Conservation (phyloP, 1,140 invertebrate genomes). For the Neotoxoptera formosana region DNA sequence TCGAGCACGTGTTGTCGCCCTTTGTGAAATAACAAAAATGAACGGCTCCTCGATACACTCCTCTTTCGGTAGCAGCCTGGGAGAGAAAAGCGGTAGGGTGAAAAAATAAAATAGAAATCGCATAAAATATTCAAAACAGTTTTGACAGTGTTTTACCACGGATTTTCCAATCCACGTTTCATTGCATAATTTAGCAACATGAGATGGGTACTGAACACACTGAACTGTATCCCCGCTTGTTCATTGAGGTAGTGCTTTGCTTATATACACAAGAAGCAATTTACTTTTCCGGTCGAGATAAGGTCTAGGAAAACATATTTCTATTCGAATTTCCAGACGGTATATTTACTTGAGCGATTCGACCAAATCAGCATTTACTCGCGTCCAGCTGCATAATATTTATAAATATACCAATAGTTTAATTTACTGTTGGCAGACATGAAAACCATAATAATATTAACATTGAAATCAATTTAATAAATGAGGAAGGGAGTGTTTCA, state of each 20-base stretch:
- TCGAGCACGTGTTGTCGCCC: conserved; percentile 53
- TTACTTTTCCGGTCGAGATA: neutral
- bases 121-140: conserved; percentile 57
- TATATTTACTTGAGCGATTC: neutral
- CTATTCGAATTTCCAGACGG: neutral
- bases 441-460: neutral
- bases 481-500: neutral
- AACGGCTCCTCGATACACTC: neutral
- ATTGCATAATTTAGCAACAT: conserved; percentile 49
- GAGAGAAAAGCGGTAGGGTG: neutral
- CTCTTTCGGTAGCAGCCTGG: neutral
- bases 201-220: conserved; percentile 18
- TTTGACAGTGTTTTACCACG: conserved; percentile 56
- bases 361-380: neutral
- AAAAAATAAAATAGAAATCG: conserved; percentile 35
- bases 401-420: neutral
- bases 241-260: neutral
- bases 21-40: conserved; percentile 45
- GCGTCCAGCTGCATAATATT: neutral
- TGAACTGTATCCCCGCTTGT: neutral
- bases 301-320: neutral
- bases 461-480: neutral
- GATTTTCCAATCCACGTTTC: conserved; percentile 52
- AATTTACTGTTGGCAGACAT: neutral
- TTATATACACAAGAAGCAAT: neutral